Evolutionary conservation across 1,140 invertebrate genomes (phyloP).

Genomic region (Lordiphosa mommai): DNA sequence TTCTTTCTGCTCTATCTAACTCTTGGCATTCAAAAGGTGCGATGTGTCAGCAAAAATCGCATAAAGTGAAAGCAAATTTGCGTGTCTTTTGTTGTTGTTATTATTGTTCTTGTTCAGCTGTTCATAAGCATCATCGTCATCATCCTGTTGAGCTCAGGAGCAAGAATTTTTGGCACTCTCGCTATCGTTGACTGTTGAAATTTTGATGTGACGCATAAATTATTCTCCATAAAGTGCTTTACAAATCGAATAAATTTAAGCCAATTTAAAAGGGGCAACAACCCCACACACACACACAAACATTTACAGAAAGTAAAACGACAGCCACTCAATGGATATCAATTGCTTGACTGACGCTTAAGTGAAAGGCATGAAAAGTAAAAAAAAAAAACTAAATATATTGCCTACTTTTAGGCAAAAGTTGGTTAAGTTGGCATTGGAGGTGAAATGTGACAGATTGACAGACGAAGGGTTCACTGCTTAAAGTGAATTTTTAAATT

Average conservation of each 20-base stretch:
- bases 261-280: conserved; percentile 46
- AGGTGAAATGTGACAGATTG: background rate
- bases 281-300: conserved; percentile 1
- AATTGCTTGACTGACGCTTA: background rate
- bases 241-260: conserved; percentile 58
- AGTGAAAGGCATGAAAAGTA: background rate
- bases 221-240: conserved; percentile 37
- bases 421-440: too few relatives aligned
- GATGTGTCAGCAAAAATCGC: conserved; percentile 48
- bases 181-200: conserved; percentile 34
- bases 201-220: conserved; percentile 47
- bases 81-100: conserved; percentile 32
- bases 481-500: too few relatives aligned
- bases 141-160: conserved; percentile 36
- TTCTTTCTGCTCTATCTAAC: conserved; percentile 8
- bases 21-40: conserved; percentile 35
- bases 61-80: conserved; percentile 46
- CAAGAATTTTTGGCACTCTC: conserved; percentile 30
- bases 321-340: conserved; percentile 24
- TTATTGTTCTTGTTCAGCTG: conserved; percentile 21
- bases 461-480: too few relatives aligned
- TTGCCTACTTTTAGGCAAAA: conserved; percentile 1
- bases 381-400: background rate
- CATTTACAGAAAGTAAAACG: background rate
- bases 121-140: conserved; percentile 10